Base-by-base conservation (phyloP, 2,888 invertebrate species). In the Acanthosoma haemorrhoidale region DNA sequence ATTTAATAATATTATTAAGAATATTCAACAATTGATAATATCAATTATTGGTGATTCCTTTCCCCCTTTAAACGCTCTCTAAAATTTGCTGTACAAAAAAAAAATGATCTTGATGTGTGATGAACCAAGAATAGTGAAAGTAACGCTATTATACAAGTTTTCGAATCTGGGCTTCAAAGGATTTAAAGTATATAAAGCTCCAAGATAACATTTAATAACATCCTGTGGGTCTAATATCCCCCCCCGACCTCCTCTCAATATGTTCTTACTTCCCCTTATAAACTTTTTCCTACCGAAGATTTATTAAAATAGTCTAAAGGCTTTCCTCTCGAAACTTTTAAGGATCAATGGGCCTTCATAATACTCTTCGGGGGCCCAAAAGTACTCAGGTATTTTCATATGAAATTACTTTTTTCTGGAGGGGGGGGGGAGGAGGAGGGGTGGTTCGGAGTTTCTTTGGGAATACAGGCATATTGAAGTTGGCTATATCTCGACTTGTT, bases 251-350 rank as follows among this genome's bases (percentile, higher is more conserved):
- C 29, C 31, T 29, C 41, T 39, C 36, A 39, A 64, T 64, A 39
- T 64, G 36, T 36, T 61, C 61, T 61, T 61, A 61, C 61, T 64
- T 64, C 41, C 21, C 29, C 41, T 64, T 64, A 64, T 64, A 64
- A 64, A 64, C 41, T 64, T 64, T 64, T 64, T 64, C n/a, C 64
- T 41, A 29, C 41, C 39, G 64, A 64, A 64, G 64, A 64, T 64
- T 64, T 64, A 64, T 64, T 64, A 64, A 64, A 64, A 64, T 64
- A 64, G 64, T 64, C 64, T 64, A 39, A 64, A 64, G 64, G 64
- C 64, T 34, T 41, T 64, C 64, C 41, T 64, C 64, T 64, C 25
- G 64, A 64, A 64, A 64, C 64, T 64, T 64, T 64, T 2, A 25
- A 15, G 21, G 39, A 41, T 39, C 41, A 38, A 64, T 39, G 38